These are phyloP conservation scores for Pelagia noctiluca DNA, from an alignment of 30 jellyfish, hydroid and myxozoan species.

Conservation along the genomic window DNA sequence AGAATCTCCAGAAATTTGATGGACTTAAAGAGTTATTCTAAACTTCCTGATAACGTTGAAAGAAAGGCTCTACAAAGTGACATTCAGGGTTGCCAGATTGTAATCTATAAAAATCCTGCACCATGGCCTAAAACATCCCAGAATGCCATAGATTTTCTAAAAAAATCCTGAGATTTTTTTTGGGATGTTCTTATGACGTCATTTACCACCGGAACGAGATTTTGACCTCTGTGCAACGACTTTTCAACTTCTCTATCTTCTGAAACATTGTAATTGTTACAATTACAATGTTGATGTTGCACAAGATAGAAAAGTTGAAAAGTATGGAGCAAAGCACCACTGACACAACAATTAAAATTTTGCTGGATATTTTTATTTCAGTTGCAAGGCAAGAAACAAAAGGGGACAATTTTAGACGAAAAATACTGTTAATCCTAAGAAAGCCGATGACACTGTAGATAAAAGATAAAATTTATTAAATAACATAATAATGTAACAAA, in stretches of 20 bases:
- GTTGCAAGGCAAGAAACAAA: conserved; percentile 6
- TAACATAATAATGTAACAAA: conserved; percentile 1
- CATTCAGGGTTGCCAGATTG: conserved; percentile 53
- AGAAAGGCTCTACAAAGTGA: too few relatives aligned
- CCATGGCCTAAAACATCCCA: conserved; percentile 21
- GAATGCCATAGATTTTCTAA: conserved; percentile 16
- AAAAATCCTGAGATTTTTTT: conserved; percentile 25
- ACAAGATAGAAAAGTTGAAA: not conserved
- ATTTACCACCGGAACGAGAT: conserved; percentile 4
- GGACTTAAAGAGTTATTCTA: too few relatives aligned
- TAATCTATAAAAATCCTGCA: conserved; percentile 18
- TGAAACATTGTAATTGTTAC: too few relatives aligned
- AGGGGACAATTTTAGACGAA: not conserved
- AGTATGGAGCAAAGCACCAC: conserved; percentile 27
- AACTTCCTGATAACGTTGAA: too few relatives aligned
- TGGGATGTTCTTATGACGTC: not conserved
- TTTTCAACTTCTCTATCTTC: too few relatives aligned
- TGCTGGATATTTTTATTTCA: conserved; percentile 36
- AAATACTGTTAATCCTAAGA: conserved; percentile 29
- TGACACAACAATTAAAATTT: conserved; percentile 24
- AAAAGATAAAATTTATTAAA: conserved; percentile 23
- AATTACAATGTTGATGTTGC: too few relatives aligned
- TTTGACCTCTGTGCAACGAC: not conserved
- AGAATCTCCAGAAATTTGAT: too few relatives aligned
- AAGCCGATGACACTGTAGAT: conserved; percentile 44